Conservation (phyloP, 1,140 invertebrate species). For the Phenacoccus solenopsis region DNA sequence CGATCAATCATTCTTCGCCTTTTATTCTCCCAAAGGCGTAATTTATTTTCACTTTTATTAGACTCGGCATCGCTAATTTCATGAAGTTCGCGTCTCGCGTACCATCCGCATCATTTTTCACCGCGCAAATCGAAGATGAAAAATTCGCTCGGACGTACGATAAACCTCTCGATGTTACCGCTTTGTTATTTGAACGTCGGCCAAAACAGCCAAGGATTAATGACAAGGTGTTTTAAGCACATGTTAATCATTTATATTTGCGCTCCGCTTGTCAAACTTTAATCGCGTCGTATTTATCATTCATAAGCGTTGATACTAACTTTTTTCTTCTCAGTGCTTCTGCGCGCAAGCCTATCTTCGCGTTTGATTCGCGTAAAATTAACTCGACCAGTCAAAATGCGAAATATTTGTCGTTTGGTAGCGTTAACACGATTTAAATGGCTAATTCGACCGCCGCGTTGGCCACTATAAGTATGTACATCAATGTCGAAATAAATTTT, state of each 20-base stretch:
- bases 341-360: no score
- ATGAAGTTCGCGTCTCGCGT: no score
- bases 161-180: no score
- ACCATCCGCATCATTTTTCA: no score
- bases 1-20: neutral
- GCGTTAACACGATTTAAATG: neutral
- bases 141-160: no score
- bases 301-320: neutral
- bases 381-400: no score
- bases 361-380: no score
- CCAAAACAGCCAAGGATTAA: neutral
- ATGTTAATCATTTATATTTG: neutral
- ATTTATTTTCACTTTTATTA: neutral
- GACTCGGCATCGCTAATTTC: neutral
- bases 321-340: no score
- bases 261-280: neutral
- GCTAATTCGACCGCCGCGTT: neutral
- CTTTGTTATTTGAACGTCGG: neutral
- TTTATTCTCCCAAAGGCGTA: neutral
- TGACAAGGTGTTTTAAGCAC: neutral
- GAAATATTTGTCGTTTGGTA: no score
- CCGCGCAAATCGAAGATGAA: no score
- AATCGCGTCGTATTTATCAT: neutral
- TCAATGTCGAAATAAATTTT: slow-evolving; percentile 3
- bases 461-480: neutral